A percentile compares a stretch with the other conserved stretches of the same genome.
Evolutionary conservation across 2,797 vertebrate genomes (phyloP).

Genomic region (Sebastes diaconus): DNA sequence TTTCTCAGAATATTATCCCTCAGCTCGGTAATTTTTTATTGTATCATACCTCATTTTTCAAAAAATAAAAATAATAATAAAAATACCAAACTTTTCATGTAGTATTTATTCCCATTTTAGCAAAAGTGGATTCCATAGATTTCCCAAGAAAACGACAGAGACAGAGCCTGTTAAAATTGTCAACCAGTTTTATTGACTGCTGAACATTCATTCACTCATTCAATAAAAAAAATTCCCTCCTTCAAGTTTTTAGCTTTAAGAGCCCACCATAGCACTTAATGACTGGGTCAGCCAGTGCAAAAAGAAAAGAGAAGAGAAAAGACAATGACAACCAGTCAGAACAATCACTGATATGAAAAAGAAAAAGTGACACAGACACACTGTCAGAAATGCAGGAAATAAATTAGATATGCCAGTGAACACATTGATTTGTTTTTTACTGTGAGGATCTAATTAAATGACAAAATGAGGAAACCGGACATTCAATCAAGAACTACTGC

Average conservation of each 20-base stretch:
- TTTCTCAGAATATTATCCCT: too few species aligned
- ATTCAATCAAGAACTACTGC: background rate
- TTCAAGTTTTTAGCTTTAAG: conserved; percentile 51
- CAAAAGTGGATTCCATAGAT: background rate
- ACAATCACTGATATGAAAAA: conserved; percentile 26
- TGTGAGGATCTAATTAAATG: background rate
- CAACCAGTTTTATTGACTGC: conserved; percentile 73
- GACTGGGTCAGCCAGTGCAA: conserved; percentile 30
- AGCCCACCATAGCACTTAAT: conserved; percentile 3
- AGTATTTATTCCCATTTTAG: rapidly evolving
- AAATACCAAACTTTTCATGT: background rate
- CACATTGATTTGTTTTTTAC: background rate
- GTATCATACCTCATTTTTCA: background rate
- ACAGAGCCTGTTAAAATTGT: conserved; percentile 30
- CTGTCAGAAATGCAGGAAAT: background rate
- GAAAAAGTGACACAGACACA: background rate
- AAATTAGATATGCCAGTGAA: background rate
- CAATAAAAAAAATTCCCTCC: conserved; percentile 37
- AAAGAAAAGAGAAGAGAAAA: background rate
- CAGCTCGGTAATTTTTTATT: too few species aligned
- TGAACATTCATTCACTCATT: conserved; percentile 55
- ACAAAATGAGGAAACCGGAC: background rate
- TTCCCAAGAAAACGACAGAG: background rate
- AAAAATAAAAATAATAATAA: too few species aligned
- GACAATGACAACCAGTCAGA: conserved; percentile 9